Percentiles rank a stretch among this genome's conserved stretches.
Evolutionary conservation across 2,888 invertebrate genomes (phyloP).

Genomic region (Cistogaster globosa): DNA sequence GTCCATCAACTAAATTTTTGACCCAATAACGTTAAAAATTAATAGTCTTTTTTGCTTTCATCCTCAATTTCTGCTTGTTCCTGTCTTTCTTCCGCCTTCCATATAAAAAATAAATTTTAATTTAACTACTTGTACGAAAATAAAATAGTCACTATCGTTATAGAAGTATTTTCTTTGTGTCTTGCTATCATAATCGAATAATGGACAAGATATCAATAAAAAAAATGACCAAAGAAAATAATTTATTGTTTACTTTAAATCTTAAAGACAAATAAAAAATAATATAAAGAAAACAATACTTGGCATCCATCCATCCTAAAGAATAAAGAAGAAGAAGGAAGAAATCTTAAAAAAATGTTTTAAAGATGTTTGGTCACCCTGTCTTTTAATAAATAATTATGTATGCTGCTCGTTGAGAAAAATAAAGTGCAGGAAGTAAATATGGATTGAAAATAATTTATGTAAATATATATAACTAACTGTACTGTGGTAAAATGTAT

Average conservation of each 20-base stretch:
- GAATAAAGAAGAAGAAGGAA: background rate
- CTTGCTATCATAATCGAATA: constrained; percentile 60
- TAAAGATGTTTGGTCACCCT: no score
- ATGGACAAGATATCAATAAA: constrained; percentile 65
- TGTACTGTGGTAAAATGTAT: no score
- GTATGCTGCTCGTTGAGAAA: no score
- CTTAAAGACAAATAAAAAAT: constrained; percentile 3
- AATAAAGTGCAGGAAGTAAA: no score
- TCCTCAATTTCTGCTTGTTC: constrained; percentile 32
- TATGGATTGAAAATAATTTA: no score
- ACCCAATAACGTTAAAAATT: constrained; percentile 57
- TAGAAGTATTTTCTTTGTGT: constrained; percentile 29
- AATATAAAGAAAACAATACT: constrained; percentile 8
- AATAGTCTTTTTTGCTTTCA: constrained; percentile 15
- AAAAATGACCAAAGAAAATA: constrained; percentile 53
- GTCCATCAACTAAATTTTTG: constrained; percentile 62
- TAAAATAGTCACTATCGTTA: constrained; percentile 57
- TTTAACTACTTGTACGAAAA: background rate
- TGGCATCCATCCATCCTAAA: constrained; percentile 34
- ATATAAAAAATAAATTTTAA: background rate
- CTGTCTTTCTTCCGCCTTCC: constrained; percentile 38
- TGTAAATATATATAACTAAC: no score
- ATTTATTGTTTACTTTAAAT: constrained; percentile 44
- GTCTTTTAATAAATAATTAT: no score
- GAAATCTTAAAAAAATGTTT: background rate